These are phyloP conservation scores for Agrochola lychnidis DNA, from an alignment of 2,888 invertebrate species.

Conservation along the genomic window DNA sequence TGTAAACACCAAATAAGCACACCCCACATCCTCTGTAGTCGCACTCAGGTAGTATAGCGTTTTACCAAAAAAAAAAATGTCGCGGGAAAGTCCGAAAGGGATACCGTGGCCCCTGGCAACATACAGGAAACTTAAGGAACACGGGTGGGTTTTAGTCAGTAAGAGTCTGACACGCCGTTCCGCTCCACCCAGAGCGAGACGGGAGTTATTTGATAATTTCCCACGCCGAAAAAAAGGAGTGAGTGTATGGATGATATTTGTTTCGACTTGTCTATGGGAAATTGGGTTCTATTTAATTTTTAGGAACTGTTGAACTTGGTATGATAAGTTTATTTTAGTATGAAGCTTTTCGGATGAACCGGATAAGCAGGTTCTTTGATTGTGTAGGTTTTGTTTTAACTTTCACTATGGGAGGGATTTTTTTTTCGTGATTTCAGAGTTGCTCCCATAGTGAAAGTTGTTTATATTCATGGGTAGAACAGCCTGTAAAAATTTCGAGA, in stretches of 20 bases:
- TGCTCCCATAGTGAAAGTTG: no score
- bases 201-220: no score
- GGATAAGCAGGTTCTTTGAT: background rate
- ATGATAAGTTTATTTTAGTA: background rate
- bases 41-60: constrained; percentile 79
- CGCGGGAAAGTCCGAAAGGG: no score
- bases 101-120: no score
- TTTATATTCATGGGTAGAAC: no score
- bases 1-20: constrained; percentile 84
- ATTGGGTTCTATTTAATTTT: constrained; percentile 13
- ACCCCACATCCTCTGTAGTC: constrained; percentile 80
- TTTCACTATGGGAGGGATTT: no score
- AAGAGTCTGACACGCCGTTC: no score
- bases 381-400: background rate
- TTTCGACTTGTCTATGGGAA: constrained; percentile 2
- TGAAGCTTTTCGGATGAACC: background rate
- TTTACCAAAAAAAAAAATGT: background rate
- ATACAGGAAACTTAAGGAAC: no score
- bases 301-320: background rate
- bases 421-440: no score
- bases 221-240: constrained; percentile 3
- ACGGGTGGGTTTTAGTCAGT: no score
- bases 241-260: constrained; percentile 38
- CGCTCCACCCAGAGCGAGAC: no score
- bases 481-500: no score